Base-by-base conservation (phyloP, 2,888 invertebrate species). In the Torymus tubicola region DNA sequence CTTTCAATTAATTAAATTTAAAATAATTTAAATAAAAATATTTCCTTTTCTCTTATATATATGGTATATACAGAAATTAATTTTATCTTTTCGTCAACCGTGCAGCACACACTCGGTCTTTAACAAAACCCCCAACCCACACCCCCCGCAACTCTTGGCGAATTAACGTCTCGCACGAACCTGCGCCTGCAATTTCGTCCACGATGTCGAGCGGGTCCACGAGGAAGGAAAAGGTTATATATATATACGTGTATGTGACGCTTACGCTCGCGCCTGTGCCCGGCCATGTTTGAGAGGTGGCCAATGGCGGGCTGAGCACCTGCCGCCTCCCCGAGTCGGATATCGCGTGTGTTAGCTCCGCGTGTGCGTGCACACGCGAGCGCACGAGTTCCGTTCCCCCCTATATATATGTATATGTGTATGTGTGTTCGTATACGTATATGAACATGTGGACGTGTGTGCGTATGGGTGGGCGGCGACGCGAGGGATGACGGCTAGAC, bases 231-330 rank as follows among this genome's bases (percentile, higher is more conserved):
- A 88, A 88, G 88, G 69, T 57, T 57, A 52, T 31, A 52, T n/a
- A 14, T 31, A 13, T 31, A 52, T 13, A 12, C n/a, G 10, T 55
- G 13, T 87, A 16, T 21, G n/a, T 16, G 50, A 50, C 65, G 55
- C 12, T 50, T 13, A 50, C 52, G 18, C 21, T 14, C 1, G 5
- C 14, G 10, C 24, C 55, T 12, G 21, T 5, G 86, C 85, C 87
- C 88, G 90, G 90, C 90, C 90, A 90, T 90, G 89, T 89, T 90
- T 88, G 87, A 88, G 87, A 88, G 89, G 88, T 88, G 89, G 90
- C 90, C 90, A 90, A 90, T 90, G 89, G 90, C 89, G 88, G 88
- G 83, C 87, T 85, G 87, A 88, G 89, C 90, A 90, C 90, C 90
- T 90, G 90, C 90, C 90, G 89, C 88, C 77, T 64, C 74, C 71